Evolutionary conservation across 2,888 invertebrate species (phyloP).

Genomic region (Eugnorisma glareosa): DNA sequence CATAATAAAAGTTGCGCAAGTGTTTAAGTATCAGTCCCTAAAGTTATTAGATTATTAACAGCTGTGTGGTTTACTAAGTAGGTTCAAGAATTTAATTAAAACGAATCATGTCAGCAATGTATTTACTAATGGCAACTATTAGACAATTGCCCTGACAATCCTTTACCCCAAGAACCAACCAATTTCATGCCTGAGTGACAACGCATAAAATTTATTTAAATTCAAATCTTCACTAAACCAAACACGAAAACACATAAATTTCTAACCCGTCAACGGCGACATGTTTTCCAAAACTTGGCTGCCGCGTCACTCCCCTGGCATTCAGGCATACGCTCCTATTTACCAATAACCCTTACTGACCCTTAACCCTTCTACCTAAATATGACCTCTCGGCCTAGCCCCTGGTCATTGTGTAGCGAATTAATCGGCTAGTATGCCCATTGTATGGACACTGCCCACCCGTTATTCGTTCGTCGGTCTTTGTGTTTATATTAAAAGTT

Average conservation of each 20-base stretch:
- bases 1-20: neutral
- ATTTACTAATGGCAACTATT: neutral
- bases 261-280: conserved; percentile 78
- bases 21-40: neutral
- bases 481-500: conserved; percentile 88
- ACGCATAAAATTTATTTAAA: neutral
- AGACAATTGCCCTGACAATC: neutral
- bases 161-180: too few species aligned
- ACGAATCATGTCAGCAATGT: neutral
- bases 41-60: neutral
- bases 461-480: conserved; percentile 75
- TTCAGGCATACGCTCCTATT: conserved; percentile 82
- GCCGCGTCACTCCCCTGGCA: conserved; percentile 86
- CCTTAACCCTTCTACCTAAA: conserved; percentile 89
- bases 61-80: neutral
- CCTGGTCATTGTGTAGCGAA: conserved; percentile 86
- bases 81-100: neutral
- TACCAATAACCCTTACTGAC: conserved; percentile 87
- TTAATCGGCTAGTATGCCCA: conserved; percentile 88
- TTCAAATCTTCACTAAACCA: conserved; percentile 56
- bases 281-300: conserved; percentile 83
- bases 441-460: conserved; percentile 87
- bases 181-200: neutral
- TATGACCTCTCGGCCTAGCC: conserved; percentile 88
- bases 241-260: conserved; percentile 83